phyloP scores from a whole-genome alignment of 2,888 invertebrate species.

The Copidosoma aretas region DNA sequence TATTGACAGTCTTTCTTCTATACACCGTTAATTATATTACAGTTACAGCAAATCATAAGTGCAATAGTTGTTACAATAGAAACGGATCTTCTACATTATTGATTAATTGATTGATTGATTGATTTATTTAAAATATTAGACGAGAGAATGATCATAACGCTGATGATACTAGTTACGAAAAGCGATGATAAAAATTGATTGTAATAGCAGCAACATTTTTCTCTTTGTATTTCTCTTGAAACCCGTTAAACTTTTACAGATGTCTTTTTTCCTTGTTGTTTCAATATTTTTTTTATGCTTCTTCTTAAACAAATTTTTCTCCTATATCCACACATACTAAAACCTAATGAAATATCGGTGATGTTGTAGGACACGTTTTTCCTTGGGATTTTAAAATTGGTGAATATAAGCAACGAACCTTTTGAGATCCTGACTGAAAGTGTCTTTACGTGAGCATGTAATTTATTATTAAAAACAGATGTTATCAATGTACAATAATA shows the following conservation, averaged over 20 bases:
- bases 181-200: conserved; percentile 15
- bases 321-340: too few species aligned
- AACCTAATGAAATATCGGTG: too few species aligned
- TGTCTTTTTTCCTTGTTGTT: conserved; percentile 35
- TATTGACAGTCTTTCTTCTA: conserved; percentile 52
- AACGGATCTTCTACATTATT: conserved; percentile 45
- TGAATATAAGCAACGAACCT: too few species aligned
- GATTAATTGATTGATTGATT: conserved; percentile 28
- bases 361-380: too few species aligned
- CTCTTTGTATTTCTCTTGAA: conserved; percentile 9
- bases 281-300: conserved; percentile 26
- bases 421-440: too few species aligned
- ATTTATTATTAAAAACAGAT: conserved; percentile 8
- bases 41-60: conserved; percentile 59
- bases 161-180: conserved; percentile 18
- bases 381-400: too few species aligned
- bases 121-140: too few species aligned
- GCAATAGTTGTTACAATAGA: conserved; percentile 63
- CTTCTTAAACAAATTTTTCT: too few species aligned
- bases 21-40: conserved; percentile 49
- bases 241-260: conserved; percentile 22
- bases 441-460: too few species aligned
- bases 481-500: conserved; percentile 36
- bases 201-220: conserved; percentile 8
- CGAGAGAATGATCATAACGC: background rate